Percentiles rank a stretch among this genome's conserved stretches.
Conservation (phyloP, 2,113 vertebrate species). For the Paramisgurnus dabryanus region DNA sequence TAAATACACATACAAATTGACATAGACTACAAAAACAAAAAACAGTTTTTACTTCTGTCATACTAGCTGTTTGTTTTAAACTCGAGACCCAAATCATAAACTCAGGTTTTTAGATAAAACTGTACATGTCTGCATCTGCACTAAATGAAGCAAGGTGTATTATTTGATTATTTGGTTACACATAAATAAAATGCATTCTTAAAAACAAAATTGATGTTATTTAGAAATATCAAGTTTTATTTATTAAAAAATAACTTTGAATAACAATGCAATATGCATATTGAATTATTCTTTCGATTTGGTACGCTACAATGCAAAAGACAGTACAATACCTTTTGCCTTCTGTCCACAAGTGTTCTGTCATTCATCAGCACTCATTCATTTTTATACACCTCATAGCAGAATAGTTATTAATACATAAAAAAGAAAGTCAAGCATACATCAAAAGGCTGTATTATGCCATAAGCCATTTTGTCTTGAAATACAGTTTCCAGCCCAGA, state of each 20-base stretch:
- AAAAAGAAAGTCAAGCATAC: conserved; percentile 2
- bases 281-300: conserved; percentile 51
- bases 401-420: conserved; percentile 24
- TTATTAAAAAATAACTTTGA: conserved; percentile 70
- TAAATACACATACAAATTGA: too few species aligned
- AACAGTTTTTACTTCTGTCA: too few species aligned
- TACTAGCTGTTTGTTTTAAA: too few species aligned
- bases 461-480: background rate
- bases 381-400: background rate
- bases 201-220: background rate
- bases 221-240: conserved; percentile 58
- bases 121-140: too few species aligned
- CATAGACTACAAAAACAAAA: too few species aligned
- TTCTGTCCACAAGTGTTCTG: conserved; percentile 43
- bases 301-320: conserved; percentile 51
- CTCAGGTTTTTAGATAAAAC: too few species aligned
- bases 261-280: conserved; percentile 62
- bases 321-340: conserved; percentile 38
- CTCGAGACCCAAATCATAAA: too few species aligned
- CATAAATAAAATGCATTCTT: background rate
- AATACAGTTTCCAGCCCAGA: background rate
- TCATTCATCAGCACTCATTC: conserved; percentile 42
- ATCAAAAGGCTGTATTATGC: background rate
- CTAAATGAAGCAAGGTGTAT: too few species aligned
- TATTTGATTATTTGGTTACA: background rate